These are phyloP conservation scores for Crepidodera aurea DNA, from an alignment of 2,888 invertebrate species.

Conservation along the genomic window DNA sequence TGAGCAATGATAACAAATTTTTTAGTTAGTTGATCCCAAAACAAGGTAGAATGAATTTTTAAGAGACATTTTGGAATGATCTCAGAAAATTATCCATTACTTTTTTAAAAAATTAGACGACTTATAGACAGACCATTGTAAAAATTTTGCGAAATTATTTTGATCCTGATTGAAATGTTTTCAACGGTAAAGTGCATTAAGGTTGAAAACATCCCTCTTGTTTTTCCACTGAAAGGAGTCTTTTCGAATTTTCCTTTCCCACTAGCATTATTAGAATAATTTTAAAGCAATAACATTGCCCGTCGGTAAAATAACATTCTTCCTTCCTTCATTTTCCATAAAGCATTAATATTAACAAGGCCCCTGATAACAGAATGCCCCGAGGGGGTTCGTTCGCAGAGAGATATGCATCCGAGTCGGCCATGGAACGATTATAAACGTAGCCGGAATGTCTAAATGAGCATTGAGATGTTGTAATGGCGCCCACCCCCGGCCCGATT, in stretches of 20 bases:
- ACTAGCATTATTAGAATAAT: slow-evolving; percentile 5
- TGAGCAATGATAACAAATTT: too few relatives aligned
- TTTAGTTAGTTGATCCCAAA: too few relatives aligned
- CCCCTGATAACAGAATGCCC: slow-evolving; percentile 23
- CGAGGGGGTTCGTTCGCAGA: slow-evolving; percentile 21
- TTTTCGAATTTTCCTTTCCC: background rate
- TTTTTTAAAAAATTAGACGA: too few relatives aligned
- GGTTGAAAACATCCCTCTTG: too few relatives aligned
- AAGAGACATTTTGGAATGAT: too few relatives aligned
- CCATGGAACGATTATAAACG: slow-evolving; percentile 44
- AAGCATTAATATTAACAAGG: slow-evolving; percentile 33
- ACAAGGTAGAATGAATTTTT: too few relatives aligned
- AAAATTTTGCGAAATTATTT: too few relatives aligned
- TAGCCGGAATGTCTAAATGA: slow-evolving; percentile 59
- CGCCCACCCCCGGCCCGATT: slow-evolving; percentile 58
- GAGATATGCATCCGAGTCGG: slow-evolving; percentile 31
- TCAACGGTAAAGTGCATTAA: too few relatives aligned
- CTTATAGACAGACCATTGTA: too few relatives aligned
- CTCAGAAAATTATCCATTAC: too few relatives aligned
- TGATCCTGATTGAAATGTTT: too few relatives aligned
- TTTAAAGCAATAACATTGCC: slow-evolving; percentile 5
- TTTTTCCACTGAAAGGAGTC: background rate
- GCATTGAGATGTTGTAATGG: slow-evolving; percentile 61
- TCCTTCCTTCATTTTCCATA: slow-evolving; percentile 21
- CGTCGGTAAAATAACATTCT: slow-evolving; percentile 19